Base-by-base conservation (phyloP, 2,888 invertebrate genomes). In the Mystacides longicornis region DNA sequence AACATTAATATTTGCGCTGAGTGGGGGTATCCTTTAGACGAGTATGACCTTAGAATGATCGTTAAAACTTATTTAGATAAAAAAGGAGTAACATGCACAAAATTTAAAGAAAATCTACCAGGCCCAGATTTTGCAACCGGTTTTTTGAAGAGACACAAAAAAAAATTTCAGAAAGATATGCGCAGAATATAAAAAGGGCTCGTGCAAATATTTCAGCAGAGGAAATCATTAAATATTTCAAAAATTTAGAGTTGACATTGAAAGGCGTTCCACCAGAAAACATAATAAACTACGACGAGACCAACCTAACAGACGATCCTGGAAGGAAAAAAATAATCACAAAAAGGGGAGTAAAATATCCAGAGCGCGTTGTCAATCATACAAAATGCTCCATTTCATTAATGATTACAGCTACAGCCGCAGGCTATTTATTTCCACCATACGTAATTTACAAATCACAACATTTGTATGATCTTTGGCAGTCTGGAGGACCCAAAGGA, bases 391-490 rank as follows among this genome's bases (percentile, higher is more conserved):
- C n/a, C n/a, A n/a, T n/a, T n/a, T 31, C 31, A 7, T 9, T 31
- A n/a, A n/a, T 31, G 31, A 9, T 31, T 31, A 14, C 31, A 9
- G 31, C 9, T 31, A n/a, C n/a, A n/a, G n/a, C n/a, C n/a, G n/a
- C n/a, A n/a, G n/a, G n/a, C n/a, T n/a, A n/a, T n/a, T n/a, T n/a
- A n/a, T n/a, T n/a, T n/a, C n/a, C n/a, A n/a, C n/a, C n/a, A n/a
- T n/a, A n/a, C n/a, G n/a, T n/a, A n/a, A n/a, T n/a, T n/a, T n/a
- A n/a, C n/a, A 52, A 65, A 63, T 31, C 67, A 64, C 60, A 63
- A 64, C 49, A 64, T 61, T 23, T 65, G 64, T 60, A 68, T 65
- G 56, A 55, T 63, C 21, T 60, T 27, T 47, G 68, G 49, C 64
- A 60, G 59, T 56, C 63, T 23, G 57, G 62, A 14, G 68, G 68